Evolutionary conservation across 1,140 invertebrate species (phyloP).

Genomic region (Drosophila mojavensis): DNA sequence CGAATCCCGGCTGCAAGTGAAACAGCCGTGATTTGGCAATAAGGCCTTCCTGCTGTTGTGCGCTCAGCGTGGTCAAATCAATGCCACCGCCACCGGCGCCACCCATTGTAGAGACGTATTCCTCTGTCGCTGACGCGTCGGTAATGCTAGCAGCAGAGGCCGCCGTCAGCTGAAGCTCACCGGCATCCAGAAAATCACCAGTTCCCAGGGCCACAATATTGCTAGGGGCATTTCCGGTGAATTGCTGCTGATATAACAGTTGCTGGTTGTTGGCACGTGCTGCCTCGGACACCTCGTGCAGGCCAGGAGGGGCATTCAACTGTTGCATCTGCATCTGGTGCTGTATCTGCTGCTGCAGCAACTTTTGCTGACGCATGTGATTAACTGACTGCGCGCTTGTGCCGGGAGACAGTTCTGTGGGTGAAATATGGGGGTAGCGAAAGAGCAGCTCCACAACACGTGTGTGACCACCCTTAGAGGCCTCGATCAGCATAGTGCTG

Average conservation of each 20-base stretch:
- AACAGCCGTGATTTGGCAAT: constrained; percentile 82
- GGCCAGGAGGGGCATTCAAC: constrained; percentile 83
- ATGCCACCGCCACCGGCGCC: constrained; percentile 53
- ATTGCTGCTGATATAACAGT: constrained; percentile 78
- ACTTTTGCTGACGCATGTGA: constrained; percentile 75
- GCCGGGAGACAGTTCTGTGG: constrained; percentile 73
- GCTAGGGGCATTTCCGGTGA: constrained; percentile 54
- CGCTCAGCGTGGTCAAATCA: constrained; percentile 76
- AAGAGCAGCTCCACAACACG: constrained; percentile 96
- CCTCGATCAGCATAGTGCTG: constrained; percentile 99
- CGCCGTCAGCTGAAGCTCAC: constrained; percentile 60
- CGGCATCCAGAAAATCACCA: constrained; percentile 66
- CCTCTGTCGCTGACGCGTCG: constrained; percentile 64
- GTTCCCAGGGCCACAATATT: constrained; percentile 68
- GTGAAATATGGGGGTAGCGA: constrained; percentile 92
- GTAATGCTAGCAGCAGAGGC: constrained; percentile 45
- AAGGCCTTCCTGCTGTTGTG: constrained; percentile 80
- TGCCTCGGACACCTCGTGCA: constrained; percentile 86
- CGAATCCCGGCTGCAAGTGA: constrained; percentile 81
- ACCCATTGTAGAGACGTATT: constrained; percentile 60
- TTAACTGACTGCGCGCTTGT: constrained; percentile 57
- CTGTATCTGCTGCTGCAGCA: constrained; percentile 84
- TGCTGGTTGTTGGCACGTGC: constrained; percentile 84
- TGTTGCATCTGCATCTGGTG: constrained; percentile 81
- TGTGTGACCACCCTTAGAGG: constrained; percentile 98